These are phyloP conservation scores for Nephrotoma appendiculata DNA, from an alignment of 2,888 invertebrate species.

Conservation along the genomic window DNA sequence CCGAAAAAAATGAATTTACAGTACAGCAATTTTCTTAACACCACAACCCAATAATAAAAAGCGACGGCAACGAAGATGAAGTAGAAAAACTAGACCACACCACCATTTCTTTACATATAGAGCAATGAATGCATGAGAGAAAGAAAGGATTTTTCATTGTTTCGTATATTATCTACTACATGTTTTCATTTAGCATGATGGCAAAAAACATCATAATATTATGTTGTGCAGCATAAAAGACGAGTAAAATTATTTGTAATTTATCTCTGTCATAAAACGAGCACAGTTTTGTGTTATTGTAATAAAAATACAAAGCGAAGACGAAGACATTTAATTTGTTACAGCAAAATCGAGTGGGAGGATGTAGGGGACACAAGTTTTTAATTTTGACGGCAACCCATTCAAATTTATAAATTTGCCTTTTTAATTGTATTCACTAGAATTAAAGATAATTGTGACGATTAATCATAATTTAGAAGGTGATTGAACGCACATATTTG, in stretches of 20 bases:
- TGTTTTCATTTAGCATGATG: neutral
- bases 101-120: neutral
- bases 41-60: neutral
- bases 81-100: neutral
- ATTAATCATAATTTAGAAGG: no score
- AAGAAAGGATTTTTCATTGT: neutral
- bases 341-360: neutral
- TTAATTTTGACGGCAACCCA: no score
- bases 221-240: neutral
- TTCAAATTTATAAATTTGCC: no score
- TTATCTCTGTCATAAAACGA: neutral
- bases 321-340: neutral
- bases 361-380: no score
- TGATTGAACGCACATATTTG: no score
- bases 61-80: neutral
- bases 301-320: neutral
- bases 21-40: neutral
- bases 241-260: neutral
- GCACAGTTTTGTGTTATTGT: neutral
- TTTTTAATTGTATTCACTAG: no score
- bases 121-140: neutral
- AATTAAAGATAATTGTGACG: no score
- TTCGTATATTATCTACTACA: neutral
- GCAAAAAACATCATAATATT: neutral
- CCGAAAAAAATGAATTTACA: neutral